Percentiles rank a stretch among this genome's conserved stretches.
Conservation (phyloP, 2,888 invertebrate species). For the Lymantria monacha region DNA sequence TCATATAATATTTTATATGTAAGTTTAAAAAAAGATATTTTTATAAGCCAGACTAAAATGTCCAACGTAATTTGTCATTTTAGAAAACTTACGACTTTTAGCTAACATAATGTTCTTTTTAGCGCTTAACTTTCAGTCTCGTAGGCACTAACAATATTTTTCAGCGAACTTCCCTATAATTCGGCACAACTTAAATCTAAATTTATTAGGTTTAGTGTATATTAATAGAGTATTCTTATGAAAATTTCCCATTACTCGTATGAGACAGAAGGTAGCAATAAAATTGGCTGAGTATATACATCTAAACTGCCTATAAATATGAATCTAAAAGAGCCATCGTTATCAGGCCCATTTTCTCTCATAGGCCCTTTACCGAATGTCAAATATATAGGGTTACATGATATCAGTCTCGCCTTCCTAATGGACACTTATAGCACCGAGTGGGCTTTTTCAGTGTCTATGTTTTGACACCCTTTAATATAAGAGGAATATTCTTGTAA, state of each 20-base stretch:
- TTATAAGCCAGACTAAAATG: too few relatives aligned
- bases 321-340: constrained; percentile 50
- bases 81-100: too few relatives aligned
- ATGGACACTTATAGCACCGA: constrained; percentile 70
- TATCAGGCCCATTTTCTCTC: constrained; percentile 57
- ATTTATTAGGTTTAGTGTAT: too few relatives aligned
- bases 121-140: too few relatives aligned
- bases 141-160: too few relatives aligned
- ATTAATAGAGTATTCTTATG: neutral
- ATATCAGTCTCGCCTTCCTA: constrained; percentile 63
- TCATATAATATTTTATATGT: too few relatives aligned
- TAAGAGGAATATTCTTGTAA: constrained; percentile 38
- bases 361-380: constrained; percentile 54
- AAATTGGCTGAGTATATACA: neutral
- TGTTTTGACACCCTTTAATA: constrained; percentile 58
- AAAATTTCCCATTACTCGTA: neutral
- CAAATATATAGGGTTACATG: constrained; percentile 75
- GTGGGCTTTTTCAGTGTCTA: constrained; percentile 52
- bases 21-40: too few relatives aligned
- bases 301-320: constrained; percentile 20
- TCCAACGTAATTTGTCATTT: too few relatives aligned
- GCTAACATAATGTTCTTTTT: too few relatives aligned
- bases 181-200: too few relatives aligned
- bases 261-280: neutral
- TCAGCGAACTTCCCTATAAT: too few relatives aligned